These are phyloP conservation scores for Stegodyphus dumicola DNA, from an alignment of 1,140 invertebrate genomes.

Conservation along the genomic window DNA sequence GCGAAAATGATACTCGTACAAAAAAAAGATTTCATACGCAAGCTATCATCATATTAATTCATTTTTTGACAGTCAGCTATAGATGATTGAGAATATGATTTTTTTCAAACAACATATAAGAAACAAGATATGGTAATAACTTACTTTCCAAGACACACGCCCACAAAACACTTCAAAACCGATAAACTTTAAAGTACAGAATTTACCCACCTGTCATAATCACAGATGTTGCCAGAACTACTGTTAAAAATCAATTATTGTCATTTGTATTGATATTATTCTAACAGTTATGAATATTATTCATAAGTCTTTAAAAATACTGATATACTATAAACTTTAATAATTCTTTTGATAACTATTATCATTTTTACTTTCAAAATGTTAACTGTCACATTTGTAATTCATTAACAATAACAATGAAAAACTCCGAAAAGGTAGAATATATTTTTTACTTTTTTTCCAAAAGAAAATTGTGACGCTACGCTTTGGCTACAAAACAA, in stretches of 20 bases:
- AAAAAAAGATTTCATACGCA: no score
- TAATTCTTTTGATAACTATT: neutral
- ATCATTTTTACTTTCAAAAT: neutral
- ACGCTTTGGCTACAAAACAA: no score
- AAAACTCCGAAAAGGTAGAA: no score
- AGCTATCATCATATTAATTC: no score
- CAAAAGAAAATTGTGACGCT: no score
- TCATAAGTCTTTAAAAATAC: neutral
- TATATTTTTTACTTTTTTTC: no score
- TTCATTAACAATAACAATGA: no score
- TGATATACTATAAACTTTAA: neutral
- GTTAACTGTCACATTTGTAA: no score
- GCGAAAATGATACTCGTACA: no score
- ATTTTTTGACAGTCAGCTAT: no score
- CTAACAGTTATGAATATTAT: neutral
- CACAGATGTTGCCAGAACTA: neutral
- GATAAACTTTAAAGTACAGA: conserved; percentile 55
- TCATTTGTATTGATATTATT: neutral
- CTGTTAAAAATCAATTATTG: neutral
- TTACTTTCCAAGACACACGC: conserved; percentile 38
- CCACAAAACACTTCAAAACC: conserved; percentile 34
- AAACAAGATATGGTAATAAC: neutral
- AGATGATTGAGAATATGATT: no score
- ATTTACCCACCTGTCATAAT: conserved; percentile 59
- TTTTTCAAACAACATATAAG: no score